phyloP scores from a whole-genome alignment of 2,888 invertebrate species.

The Kryphioiulus occultus region DNA sequence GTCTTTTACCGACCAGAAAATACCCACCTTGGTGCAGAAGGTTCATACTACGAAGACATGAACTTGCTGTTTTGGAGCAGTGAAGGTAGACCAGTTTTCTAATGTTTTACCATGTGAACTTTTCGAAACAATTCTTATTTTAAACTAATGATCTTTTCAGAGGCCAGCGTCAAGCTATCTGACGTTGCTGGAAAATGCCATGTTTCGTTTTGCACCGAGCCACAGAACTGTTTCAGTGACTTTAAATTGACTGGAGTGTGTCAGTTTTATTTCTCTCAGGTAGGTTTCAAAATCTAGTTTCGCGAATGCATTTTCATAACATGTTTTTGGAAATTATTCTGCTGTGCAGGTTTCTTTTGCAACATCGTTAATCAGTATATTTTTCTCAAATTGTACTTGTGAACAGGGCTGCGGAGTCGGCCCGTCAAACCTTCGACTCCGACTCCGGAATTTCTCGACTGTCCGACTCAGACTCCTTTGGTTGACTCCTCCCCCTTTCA shows the following conservation, averaged over 20 bases:
- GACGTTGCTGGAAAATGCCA: neutral
- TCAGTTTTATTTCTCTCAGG: neutral
- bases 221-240: neutral
- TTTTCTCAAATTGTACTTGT: neutral
- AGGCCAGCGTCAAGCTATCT: neutral
- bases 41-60: conserved; percentile 72
- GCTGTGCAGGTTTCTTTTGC: too few species aligned
- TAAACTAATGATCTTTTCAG: neutral
- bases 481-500: too few species aligned
- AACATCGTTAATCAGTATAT: too few species aligned
- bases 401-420: too few species aligned
- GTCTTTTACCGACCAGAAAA: conserved; percentile 80
- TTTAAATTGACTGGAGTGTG: neutral
- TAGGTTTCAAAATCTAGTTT: neutral
- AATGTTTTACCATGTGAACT: neutral
- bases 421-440: too few species aligned
- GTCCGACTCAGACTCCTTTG: too few species aligned
- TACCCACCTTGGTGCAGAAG: conserved; percentile 69
- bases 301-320: neutral
- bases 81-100: conserved; percentile 66
- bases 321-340: neutral
- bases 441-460: too few species aligned
- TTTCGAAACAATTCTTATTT: neutral
- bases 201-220: neutral
- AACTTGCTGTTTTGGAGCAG: conserved; percentile 81